These are phyloP conservation scores for Phrynocephalus versicolor DNA, from an alignment of 2,113 vertebrate species.

Conservation along the genomic window DNA sequence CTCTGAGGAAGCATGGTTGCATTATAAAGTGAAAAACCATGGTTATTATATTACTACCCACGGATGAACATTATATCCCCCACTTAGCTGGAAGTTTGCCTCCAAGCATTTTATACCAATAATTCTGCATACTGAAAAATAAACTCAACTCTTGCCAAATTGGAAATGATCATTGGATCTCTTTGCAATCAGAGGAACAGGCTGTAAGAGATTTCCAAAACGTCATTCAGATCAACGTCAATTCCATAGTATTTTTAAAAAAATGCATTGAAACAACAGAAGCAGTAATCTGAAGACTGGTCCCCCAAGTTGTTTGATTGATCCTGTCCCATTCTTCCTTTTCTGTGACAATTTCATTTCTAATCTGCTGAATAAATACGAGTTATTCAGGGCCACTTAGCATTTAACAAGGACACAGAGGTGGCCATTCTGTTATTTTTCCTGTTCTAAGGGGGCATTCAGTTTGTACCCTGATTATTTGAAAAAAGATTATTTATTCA, in stretches of 20 bases:
- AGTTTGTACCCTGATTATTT: slow-evolving; percentile 25
- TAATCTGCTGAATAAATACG: neutral
- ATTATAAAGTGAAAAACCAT: no score
- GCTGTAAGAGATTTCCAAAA: neutral
- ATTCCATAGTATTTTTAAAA: neutral
- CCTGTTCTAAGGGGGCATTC: slow-evolving; percentile 42
- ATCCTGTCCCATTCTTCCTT: neutral
- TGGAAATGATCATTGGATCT: neutral
- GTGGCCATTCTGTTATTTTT: slow-evolving; percentile 56
- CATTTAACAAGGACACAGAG: slow-evolving; percentile 19
- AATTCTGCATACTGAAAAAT: no score
- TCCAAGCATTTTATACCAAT: no score
- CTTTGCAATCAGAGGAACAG: neutral
- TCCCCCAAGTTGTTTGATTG: neutral
- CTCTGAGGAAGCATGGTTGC: no score
- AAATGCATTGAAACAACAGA: neutral
- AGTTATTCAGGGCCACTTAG: neutral
- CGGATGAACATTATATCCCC: no score
- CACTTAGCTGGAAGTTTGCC: no score
- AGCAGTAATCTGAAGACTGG: neutral
- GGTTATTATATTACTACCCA: no score
- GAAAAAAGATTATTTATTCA: slow-evolving; percentile 68
- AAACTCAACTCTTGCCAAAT: no score
- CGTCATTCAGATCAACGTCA: neutral
- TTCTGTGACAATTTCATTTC: neutral